phyloP scores from a whole-genome alignment of 2,797 vertebrate genomes.

The Xyrichtys novacula region DNA sequence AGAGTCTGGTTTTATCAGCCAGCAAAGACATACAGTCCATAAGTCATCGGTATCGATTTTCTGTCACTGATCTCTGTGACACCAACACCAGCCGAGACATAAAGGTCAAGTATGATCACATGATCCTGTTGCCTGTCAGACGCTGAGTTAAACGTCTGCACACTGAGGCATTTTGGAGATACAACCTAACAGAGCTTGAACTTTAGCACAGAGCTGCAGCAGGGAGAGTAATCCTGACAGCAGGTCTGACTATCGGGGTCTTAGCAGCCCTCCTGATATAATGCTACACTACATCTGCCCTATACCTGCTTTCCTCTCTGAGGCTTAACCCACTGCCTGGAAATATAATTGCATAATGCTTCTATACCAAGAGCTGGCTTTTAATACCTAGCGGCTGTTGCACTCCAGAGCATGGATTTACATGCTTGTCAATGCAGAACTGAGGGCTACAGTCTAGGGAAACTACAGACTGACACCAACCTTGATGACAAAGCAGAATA shows the following conservation, averaged over 20 bases:
- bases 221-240: constrained; percentile 28
- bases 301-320: constrained; percentile 16
- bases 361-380: constrained; percentile 27
- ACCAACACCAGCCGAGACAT: constrained; percentile 46
- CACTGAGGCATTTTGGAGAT: constrained; percentile 34
- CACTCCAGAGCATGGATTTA: constrained; percentile 82
- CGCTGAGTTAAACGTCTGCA: constrained; percentile 44
- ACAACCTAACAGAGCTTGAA: constrained; percentile 30
- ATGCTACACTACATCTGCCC: constrained; percentile 23
- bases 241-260: constrained; percentile 24
- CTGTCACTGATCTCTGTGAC: constrained; percentile 67
- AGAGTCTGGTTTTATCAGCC: constrained; percentile 59
- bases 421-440: constrained; percentile 69
- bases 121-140: constrained; percentile 44
- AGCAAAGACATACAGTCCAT: constrained; percentile 58
- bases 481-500: constrained; percentile 36
- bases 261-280: constrained; percentile 36
- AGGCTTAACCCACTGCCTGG: constrained; percentile 32
- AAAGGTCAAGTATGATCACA: constrained; percentile 72
- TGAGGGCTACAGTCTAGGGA: not conserved
- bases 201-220: constrained; percentile 18
- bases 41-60: constrained; percentile 76
- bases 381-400: constrained; percentile 55
- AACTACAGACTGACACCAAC: constrained; percentile 11
- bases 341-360: constrained; percentile 53